Evolutionary conservation across 2,113 vertebrate species (phyloP), one percentile per base, ranked within the genome.

Genomic region (Empidonax traillii): DNA sequence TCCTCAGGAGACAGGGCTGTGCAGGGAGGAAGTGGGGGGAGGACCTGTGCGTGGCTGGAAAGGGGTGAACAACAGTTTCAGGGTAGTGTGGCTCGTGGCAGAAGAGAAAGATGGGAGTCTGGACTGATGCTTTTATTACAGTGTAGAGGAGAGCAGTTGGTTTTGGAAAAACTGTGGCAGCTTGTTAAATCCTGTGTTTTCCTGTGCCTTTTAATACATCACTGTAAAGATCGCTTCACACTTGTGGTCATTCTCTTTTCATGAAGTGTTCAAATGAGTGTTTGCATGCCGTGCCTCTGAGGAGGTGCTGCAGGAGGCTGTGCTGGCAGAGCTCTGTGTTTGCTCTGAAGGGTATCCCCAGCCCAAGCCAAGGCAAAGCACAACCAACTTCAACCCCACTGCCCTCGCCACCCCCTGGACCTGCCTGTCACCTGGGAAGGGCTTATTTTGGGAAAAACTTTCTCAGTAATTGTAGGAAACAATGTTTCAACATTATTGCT

Each of bases 361-460:
- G 31, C 43, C 46, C 5, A 1, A 68, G 53, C 72, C 43, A 44
- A 74, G 61, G 41, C 0, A 0, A 63, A 44, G 71, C 0, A 0
- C 68, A 61, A 35, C 55, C 75, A 46, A 4, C 39, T 68, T 62
- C 27, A 35, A 35, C 20, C 51, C 25, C 35, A 3, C 14, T 23
- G 31, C 51, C 24, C 13, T 53, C 0, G 2, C 55, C 27, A 5
- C n/a, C 3, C 59, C 35, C 66, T 2, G 3, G 41, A 21, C 18
- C 37, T 28, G 12, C 47, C 28, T 43, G 69, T 53, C 71, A 35
- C 31, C 55, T 51, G 33, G 14, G 12, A 53, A 53, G 35, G 13
- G 1, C 10, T 72, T 37, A 22, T 16, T 3, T 39, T 35, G 41
- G 30, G 33, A 19, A 72, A 65, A 78, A 33, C 21, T 63, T 68